Percentiles rank a stretch among this genome's conserved stretches.
Evolutionary conservation across 37 sponge, comb jelly and placozoan genomes (phyloP).

Genomic region (Theonella swinhoei): DNA sequence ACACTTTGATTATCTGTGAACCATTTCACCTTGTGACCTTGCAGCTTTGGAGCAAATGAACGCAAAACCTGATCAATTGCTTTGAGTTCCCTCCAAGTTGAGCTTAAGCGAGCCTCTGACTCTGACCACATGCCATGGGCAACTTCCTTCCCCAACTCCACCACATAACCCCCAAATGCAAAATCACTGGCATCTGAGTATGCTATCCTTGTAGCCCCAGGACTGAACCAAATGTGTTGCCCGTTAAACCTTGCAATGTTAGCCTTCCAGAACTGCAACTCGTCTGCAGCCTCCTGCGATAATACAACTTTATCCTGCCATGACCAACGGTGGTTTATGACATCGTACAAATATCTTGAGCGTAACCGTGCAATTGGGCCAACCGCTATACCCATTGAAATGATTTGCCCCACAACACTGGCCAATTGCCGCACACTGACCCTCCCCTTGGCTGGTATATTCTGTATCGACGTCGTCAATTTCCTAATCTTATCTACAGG

Average conservation of each 20-base stretch:
- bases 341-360: conserved; percentile 19
- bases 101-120: no score
- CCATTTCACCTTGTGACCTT: background rate
- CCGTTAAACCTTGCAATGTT: conserved; percentile 7
- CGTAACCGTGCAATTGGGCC: conserved; percentile 25
- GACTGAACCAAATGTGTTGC: conserved; percentile 13
- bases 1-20: conserved; percentile 31
- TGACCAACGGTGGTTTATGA: background rate
- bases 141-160: conserved; percentile 9
- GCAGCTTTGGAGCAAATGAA: conserved; percentile 9
- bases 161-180: background rate
- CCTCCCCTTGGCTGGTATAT: no score
- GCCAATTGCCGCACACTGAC: no score
- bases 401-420: conserved; percentile 24
- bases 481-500: background rate
- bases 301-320: conserved; percentile 2
- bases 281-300: background rate
- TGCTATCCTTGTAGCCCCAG: conserved; percentile 6
- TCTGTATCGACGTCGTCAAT: background rate
- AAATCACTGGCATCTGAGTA: conserved; percentile 26
- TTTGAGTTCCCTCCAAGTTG: conserved; percentile 22
- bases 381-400: conserved; percentile 29
- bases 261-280: conserved; percentile 10
- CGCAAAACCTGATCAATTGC: conserved; percentile 8
- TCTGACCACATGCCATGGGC: no score